phyloP scores from a whole-genome alignment of 1,140 invertebrate species.

The Proales similis region DNA sequence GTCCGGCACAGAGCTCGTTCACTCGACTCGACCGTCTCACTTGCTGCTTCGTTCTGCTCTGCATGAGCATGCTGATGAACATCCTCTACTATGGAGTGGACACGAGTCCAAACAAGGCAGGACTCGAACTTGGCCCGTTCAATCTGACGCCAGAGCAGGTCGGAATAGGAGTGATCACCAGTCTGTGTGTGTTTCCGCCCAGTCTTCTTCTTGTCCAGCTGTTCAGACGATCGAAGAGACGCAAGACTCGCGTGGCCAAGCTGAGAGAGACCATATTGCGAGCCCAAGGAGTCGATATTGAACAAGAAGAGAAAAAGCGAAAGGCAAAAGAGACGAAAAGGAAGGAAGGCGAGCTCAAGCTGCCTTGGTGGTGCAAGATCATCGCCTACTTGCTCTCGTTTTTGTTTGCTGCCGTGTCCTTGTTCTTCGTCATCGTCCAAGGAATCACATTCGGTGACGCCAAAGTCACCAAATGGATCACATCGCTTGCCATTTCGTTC shows the following conservation, averaged over 20 bases:
- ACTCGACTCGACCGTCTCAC: conserved; percentile 35
- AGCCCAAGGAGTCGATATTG: neutral
- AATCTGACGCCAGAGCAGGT: conserved; percentile 18
- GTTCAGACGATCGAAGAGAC: conserved; percentile 24
- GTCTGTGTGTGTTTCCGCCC: conserved; percentile 8
- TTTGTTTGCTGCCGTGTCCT: conserved; percentile 49
- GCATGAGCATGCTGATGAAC: conserved; percentile 36
- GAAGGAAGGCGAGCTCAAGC: conserved; percentile 40
- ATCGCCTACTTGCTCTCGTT: conserved; percentile 56
- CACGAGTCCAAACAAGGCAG: neutral
- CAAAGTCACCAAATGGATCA: conserved; percentile 58
- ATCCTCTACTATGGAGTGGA: conserved; percentile 35
- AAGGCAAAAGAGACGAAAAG: neutral
- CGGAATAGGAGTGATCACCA: conserved; percentile 24
- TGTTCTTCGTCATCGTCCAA: conserved; percentile 57
- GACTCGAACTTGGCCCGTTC: conserved; percentile 2
- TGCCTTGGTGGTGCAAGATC: conserved; percentile 56
- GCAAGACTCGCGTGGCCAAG: neutral
- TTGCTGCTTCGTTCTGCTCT: conserved; percentile 31
- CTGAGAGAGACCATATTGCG: conserved; percentile 5
- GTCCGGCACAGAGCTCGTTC: conserved; percentile 9
- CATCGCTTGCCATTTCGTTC: conserved; percentile 57
- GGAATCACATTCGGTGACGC: conserved; percentile 58
- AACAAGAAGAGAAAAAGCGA: neutral
- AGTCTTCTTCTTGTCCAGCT: conserved; percentile 25